These are phyloP conservation scores for Parauchenoglanis ngamensis DNA, from an alignment of 2,797 vertebrate genomes.

Conservation along the genomic window DNA sequence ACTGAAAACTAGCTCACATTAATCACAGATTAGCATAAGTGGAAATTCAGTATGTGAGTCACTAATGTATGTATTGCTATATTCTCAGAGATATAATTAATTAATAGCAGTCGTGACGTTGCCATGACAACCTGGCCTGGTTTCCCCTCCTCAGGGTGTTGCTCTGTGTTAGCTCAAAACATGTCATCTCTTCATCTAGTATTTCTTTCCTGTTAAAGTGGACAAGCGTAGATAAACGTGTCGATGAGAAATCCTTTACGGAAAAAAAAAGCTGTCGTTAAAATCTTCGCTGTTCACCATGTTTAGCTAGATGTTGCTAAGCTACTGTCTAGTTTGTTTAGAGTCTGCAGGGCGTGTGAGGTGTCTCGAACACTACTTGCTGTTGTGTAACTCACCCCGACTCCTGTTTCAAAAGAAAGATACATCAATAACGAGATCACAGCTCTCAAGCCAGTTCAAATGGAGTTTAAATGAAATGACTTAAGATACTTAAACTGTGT, in stretches of 20 bases:
- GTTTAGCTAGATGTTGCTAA: neutral
- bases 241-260: neutral
- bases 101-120: neutral
- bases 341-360: neutral
- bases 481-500: neutral
- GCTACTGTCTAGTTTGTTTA: neutral
- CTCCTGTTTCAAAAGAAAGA: neutral
- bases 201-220: neutral
- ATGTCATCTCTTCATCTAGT: neutral
- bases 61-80: neutral
- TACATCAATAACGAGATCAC: neutral
- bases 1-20: neutral
- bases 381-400: neutral
- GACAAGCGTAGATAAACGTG: neutral
- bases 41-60: neutral
- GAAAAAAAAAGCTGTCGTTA: neutral
- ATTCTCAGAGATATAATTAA: neutral
- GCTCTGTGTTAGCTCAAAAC: too few relatives aligned
- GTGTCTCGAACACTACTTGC: neutral
- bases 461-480: neutral
- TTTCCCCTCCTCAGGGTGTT: neutral
- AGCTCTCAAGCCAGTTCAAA: neutral
- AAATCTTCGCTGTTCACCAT: too few relatives aligned
- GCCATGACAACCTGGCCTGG: neutral
- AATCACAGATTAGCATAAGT: neutral